Evolutionary conservation across 2,888 invertebrate species (phyloP), one percentile per base, ranked within the genome.

Genomic region (Griposia aprilina): DNA sequence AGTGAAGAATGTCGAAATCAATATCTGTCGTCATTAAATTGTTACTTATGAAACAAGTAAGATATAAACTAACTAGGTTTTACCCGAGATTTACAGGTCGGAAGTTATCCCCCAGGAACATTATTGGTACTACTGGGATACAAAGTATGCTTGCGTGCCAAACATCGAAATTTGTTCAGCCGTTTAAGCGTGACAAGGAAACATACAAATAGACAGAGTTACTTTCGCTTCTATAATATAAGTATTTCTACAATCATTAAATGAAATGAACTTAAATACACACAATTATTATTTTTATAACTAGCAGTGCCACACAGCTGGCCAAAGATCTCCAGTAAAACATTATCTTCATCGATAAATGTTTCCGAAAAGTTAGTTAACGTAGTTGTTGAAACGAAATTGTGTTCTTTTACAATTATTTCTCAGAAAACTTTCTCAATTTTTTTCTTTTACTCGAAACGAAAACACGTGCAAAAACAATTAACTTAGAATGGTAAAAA

Each of bases 401-500:
- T 30, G 26, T 20, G 15, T 74, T 50, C 36, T 59, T 48, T 20
- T 15, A 20, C 4, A 26, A 59, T 48, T 17, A 75, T 41, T 59
- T n/a, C 10, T 52, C 8, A 23, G 2, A 1, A 52, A 41, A 36
- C 1, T 20, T 67, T 23, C 15, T 41, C 26, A 3, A 23, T 13
- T 1, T n/a, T 20, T 52, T 30, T n/a, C 0, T 41, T n/a, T 52
- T 11, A 10, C 2, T 52, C 1, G 0, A 23, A 52, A 55, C 5
- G 8, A 30, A 36, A 62, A 59, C 50, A 59, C n/a, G 55, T 67
- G 17, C 23, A 50, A 67, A 48, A 72, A 55, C 30, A 71, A 76
- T 81, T 71, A 70, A 55, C 26, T 36, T 8, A 10, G 23, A 45
- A 52, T 2, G 26, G 15, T 48, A 36, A 76, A 62, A 66, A 66